Evolutionary conservation across 2,797 vertebrate species (phyloP).

Genomic region (Cirrhinus molitorella): DNA sequence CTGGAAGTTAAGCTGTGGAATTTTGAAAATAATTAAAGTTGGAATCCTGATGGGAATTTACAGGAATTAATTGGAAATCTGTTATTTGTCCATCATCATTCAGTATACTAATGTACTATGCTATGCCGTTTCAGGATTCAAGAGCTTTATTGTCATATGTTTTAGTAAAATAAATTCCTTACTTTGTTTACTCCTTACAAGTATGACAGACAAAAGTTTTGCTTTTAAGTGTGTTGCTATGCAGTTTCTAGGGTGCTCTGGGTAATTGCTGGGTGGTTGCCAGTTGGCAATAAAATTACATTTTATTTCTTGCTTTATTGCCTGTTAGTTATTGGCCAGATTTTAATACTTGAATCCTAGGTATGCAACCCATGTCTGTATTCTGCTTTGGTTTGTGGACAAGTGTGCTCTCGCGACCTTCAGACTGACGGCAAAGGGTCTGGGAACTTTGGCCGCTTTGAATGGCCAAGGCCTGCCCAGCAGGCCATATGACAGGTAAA

Average conservation of each 20-base stretch:
- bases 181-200: no score
- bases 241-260: not conserved
- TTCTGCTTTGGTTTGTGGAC: not conserved
- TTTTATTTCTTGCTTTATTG: not conserved
- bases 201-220: no score
- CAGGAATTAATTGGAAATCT: not conserved
- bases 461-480: no score
- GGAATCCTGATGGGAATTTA: not conserved
- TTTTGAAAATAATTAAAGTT: not conserved
- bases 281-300: not conserved
- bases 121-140: not conserved
- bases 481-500: no score
- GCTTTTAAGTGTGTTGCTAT: not conserved
- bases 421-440: no score
- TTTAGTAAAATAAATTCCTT: no score
- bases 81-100: not conserved
- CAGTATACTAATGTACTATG: not conserved
- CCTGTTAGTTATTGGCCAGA: not conserved
- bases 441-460: no score
- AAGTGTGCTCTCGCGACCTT: no score
- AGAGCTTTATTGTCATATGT: no score
- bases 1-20: not conserved
- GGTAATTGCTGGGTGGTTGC: not conserved
- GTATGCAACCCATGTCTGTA: not conserved
- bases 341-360: not conserved